Evolutionary conservation across 2,888 invertebrate genomes (phyloP).

Genomic region (Yponomeuta plumbellus): DNA sequence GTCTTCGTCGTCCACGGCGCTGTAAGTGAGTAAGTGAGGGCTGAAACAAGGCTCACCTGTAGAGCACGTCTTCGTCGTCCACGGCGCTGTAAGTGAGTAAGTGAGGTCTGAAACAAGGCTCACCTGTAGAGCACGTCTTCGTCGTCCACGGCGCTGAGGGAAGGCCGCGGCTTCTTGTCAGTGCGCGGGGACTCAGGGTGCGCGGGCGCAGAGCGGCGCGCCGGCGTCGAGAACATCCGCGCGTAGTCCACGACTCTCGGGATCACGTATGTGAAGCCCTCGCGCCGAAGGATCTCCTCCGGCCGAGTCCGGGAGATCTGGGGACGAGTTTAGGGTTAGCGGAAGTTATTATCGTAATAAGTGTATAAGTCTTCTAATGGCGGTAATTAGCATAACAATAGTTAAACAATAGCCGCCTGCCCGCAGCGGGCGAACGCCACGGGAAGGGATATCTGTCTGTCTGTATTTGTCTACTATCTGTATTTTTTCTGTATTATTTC

Average conservation of each 20-base stretch:
- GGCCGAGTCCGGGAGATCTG: constrained; percentile 43
- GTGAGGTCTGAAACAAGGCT: too few relatives aligned
- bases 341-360: constrained; percentile 16
- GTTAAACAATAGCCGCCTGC: too few relatives aligned
- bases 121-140: neutral
- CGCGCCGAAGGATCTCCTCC: constrained; percentile 54
- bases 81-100: constrained; percentile 14
- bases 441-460: too few relatives aligned
- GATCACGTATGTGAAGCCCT: constrained; percentile 76
- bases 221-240: constrained; percentile 69
- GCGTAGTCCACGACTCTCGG: constrained; percentile 76
- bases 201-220: constrained; percentile 58
- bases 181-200: constrained; percentile 62
- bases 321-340: constrained; percentile 1
- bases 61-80: constrained; percentile 13
- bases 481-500: too few relatives aligned
- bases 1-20: too few relatives aligned
- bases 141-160: constrained; percentile 25
- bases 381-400: too few relatives aligned
- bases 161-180: constrained; percentile 65
- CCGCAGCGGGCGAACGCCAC: too few relatives aligned
- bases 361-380: too few relatives aligned
- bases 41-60: too few relatives aligned
- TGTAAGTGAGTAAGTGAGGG: too few relatives aligned
- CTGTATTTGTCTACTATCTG: too few relatives aligned